These are phyloP conservation scores for Zonitis immaculata DNA, from an alignment of 2,888 invertebrate species.

Conservation along the genomic window DNA sequence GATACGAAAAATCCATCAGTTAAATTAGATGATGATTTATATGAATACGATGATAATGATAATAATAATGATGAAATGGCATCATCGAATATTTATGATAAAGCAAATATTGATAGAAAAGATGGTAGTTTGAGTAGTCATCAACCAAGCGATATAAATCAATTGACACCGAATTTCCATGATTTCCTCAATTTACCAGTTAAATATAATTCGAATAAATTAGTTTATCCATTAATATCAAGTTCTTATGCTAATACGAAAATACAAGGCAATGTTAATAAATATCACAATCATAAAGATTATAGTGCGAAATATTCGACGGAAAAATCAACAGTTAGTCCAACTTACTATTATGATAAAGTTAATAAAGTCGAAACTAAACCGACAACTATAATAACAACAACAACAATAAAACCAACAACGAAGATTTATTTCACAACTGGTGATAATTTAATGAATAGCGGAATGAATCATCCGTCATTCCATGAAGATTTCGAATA, in stretches of 20 bases:
- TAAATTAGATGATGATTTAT: constrained; percentile 33
- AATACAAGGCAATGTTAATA: constrained; percentile 61
- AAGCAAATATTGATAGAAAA: constrained; percentile 48
- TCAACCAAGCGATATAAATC: constrained; percentile 59
- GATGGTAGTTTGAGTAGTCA: constrained; percentile 44
- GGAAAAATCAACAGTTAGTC: constrained; percentile 41
- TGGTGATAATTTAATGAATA: constrained; percentile 37
- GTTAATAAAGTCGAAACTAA: constrained; percentile 21
- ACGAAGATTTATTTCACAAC: constrained; percentile 33
- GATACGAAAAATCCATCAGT: constrained; percentile 52
- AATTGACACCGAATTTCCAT: constrained; percentile 60
- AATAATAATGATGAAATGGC: constrained; percentile 15
- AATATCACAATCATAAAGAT: constrained; percentile 51
- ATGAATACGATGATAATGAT: constrained; percentile 40
- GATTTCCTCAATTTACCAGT: constrained; percentile 65
- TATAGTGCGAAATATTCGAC: constrained; percentile 39
- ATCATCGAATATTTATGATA: constrained; percentile 40
- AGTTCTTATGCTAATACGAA: constrained; percentile 69
- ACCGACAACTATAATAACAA: constrained; percentile 29
- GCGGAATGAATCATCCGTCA: constrained; percentile 42
- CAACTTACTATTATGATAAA: constrained; percentile 38
- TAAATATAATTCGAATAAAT: constrained; percentile 64
- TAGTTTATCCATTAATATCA: constrained; percentile 64
- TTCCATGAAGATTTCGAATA: constrained; percentile 40
- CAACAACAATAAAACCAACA: constrained; percentile 31